Evolutionary conservation across 1,140 invertebrate genomes (phyloP).

Genomic region (Drosophila paulistorum): DNA sequence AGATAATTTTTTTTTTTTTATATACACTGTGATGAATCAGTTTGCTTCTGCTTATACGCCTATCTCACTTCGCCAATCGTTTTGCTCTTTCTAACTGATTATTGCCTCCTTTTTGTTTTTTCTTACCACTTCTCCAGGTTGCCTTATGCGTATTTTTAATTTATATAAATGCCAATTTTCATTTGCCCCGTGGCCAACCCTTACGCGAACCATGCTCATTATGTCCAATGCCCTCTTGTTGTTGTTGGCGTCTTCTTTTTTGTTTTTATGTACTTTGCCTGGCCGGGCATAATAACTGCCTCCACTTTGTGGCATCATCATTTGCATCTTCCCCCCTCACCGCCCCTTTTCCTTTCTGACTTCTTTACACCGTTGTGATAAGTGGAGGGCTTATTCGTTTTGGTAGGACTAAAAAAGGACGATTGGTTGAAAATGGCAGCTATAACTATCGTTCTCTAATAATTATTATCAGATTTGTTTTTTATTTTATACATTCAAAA

Average conservation of each 20-base stretch:
- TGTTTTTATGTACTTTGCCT: slow-evolving; percentile 43
- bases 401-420: too few species aligned
- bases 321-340: neutral
- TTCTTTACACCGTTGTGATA: neutral
- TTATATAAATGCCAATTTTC: slow-evolving; percentile 79
- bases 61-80: slow-evolving; percentile 15
- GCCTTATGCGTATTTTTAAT: slow-evolving; percentile 63
- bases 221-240: neutral
- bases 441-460: too few species aligned
- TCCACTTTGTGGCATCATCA: slow-evolving; percentile 32
- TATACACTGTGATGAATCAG: neutral
- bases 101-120: slow-evolving; percentile 13
- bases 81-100: slow-evolving; percentile 39
- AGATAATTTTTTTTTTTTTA: neutral
- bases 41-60: neutral
- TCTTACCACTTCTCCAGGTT: slow-evolving; percentile 18
- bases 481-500: too few species aligned
- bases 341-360: neutral
- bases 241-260: neutral
- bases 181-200: slow-evolving; percentile 62
- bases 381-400: neutral
- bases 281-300: slow-evolving; percentile 26
- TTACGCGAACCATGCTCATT: slow-evolving; percentile 32
- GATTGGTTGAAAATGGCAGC: too few species aligned
- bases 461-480: too few species aligned